Evolutionary conservation across 2,797 vertebrate species (phyloP).

Genomic region (Neolamprologus multifasciatus): DNA sequence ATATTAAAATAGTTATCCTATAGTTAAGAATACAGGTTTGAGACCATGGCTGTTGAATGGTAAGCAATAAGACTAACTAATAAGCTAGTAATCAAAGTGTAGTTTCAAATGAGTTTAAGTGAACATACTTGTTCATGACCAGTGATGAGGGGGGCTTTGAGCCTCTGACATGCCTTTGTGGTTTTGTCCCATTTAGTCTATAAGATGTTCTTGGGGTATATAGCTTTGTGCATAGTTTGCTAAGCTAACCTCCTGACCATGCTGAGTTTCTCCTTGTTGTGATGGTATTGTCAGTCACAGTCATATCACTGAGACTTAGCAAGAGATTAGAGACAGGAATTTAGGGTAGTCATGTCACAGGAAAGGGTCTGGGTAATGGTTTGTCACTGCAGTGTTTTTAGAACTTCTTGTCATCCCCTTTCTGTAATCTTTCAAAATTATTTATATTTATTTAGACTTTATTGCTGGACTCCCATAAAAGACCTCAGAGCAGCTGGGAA

Average conservation of each 20-base stretch:
- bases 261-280: not conserved
- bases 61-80: not conserved
- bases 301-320: conserved; percentile 17
- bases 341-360: conserved; percentile 14
- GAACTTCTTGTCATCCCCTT: not conserved
- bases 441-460: not conserved
- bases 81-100: not conserved
- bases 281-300: conserved; percentile 37
- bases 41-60: not conserved
- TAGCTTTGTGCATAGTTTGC: not conserved
- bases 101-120: not conserved
- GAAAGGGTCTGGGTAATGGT: not conserved
- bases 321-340: conserved; percentile 28
- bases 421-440: not conserved
- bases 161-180: not conserved
- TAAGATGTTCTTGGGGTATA: not conserved
- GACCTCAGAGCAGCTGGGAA: not conserved
- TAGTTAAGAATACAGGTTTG: not conserved
- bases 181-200: not conserved
- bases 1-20: not conserved
- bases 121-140: not conserved
- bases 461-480: not conserved
- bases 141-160: not conserved
- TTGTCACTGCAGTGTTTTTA: not conserved
- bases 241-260: not conserved